phyloP scores from a whole-genome alignment of 1,140 invertebrate species.

The Dendroctonus ponderosae region DNA sequence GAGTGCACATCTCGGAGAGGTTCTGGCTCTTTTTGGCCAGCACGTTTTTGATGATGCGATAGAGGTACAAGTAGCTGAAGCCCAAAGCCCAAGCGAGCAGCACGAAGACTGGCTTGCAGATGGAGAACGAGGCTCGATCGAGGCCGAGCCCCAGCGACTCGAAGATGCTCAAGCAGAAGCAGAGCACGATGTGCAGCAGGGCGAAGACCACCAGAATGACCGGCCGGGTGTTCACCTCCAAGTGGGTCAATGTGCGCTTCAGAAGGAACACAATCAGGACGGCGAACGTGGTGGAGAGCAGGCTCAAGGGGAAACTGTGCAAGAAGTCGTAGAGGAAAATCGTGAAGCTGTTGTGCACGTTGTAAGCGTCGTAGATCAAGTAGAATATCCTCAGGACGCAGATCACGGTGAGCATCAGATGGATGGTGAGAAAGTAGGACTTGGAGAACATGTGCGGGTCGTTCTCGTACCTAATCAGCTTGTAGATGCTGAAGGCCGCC shows the following conservation, averaged over 20 bases:
- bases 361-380: slow-evolving; percentile 87
- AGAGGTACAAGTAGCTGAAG: slow-evolving; percentile 80
- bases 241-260: slow-evolving; percentile 67
- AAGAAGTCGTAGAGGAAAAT: slow-evolving; percentile 78
- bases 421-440: slow-evolving; percentile 81
- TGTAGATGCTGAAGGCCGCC: slow-evolving; percentile 78
- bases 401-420: slow-evolving; percentile 75
- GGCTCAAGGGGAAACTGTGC: slow-evolving; percentile 77
- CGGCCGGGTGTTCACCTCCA: slow-evolving; percentile 70
- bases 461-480: slow-evolving; percentile 77
- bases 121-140: slow-evolving; percentile 45
- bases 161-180: slow-evolving; percentile 76
- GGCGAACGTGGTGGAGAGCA: slow-evolving; percentile 80
- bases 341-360: slow-evolving; percentile 73
- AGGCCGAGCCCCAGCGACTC: slow-evolving; percentile 56
- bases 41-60: slow-evolving; percentile 66
- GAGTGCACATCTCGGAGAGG: slow-evolving; percentile 62
- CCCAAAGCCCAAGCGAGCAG: slow-evolving; percentile 76
- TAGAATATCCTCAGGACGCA: slow-evolving; percentile 81
- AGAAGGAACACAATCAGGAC: slow-evolving; percentile 81
- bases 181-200: slow-evolving; percentile 71
- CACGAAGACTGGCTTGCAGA: slow-evolving; percentile 80
- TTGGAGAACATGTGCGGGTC: slow-evolving; percentile 75
- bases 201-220: slow-evolving; percentile 72
- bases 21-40: slow-evolving; percentile 66